Base-by-base conservation (phyloP, 2,113 vertebrate genomes). In the Turnix velox region DNA sequence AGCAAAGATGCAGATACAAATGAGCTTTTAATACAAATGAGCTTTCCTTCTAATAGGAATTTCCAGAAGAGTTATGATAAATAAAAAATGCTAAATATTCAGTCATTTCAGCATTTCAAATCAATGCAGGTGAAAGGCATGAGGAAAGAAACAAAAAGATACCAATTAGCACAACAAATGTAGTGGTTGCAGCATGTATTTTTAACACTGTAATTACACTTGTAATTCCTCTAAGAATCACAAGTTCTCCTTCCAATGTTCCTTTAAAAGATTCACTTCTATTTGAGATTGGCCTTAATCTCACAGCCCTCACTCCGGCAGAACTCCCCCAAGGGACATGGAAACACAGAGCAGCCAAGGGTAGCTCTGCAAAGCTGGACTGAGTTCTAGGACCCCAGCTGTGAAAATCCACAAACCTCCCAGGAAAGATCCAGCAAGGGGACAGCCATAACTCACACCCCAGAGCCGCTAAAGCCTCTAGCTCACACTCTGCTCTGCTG, bases 21-120 rank as follows among this genome's bases (percentile, higher is more conserved):
- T 37, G 27, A n/a, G n/a, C 35, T 77, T 46, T 14, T 18, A 33
- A 42, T n/a, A 93, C 57, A 30, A 87, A 58, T 17, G 22, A 57
- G 16, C 95, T 97, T 97, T 98, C 96, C 97, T 98, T 92, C 24
- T 57, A 76, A 62, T 51, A 82, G 87, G 75, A 69, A 80, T 91
- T 92, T 69, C 58, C 95, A 92, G 43, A 66, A 68, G 46, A 87
- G 81, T 51, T 52, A 54, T 37, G 76, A 91, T 27, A 61, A 91
- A 48, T 14, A 5, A 74, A 83, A 88, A 90, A 69, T 35, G 31
- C 76, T 93, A 57, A 63, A 92, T 52, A 76, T 25, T 28, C 71
- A 75, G 33, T 61, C 22, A 65, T 93, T 93, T 43, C 14, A 57
- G 57, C 5, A 9, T 82, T 83, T 73, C 40, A 18, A 0, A 39